These are phyloP conservation scores for Ibycter americanus DNA, from an alignment of 2,797 vertebrate species.

Conservation along the genomic window DNA sequence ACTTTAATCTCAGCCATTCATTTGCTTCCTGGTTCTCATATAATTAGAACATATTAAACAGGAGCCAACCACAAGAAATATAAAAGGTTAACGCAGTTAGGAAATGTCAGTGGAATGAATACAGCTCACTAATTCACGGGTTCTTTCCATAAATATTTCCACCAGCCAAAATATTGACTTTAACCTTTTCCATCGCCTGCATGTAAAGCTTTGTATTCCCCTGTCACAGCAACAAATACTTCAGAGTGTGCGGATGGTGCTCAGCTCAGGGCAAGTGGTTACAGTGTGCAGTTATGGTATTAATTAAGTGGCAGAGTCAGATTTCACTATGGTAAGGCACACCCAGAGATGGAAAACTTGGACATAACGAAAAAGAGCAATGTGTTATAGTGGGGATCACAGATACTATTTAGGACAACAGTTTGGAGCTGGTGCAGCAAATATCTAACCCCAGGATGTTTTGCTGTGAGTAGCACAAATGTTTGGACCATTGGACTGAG, in stretches of 20 bases:
- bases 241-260: not conserved
- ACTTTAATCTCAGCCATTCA: conserved; percentile 36
- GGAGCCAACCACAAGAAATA: conserved; percentile 66
- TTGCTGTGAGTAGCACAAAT: not conserved
- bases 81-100: conserved; percentile 59
- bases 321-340: conserved; percentile 43
- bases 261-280: not conserved
- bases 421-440: not conserved
- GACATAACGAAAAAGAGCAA: not conserved
- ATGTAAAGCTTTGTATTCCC: conserved; percentile 49
- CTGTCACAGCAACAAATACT: conserved; percentile 19
- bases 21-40: conserved; percentile 50
- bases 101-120: conserved; percentile 58
- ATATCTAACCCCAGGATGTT: not conserved
- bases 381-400: not conserved
- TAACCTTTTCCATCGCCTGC: conserved; percentile 64
- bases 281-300: conserved; percentile 17
- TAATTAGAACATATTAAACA: conserved; percentile 66
- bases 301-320: conserved; percentile 59
- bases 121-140: conserved; percentile 25
- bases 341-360: not conserved
- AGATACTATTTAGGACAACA: not conserved
- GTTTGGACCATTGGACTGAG: not conserved
- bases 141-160: conserved; percentile 61
- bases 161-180: conserved; percentile 67